Evolutionary conservation across 2,113 vertebrate genomes (phyloP).

Genomic region (Falco punctatus): DNA sequence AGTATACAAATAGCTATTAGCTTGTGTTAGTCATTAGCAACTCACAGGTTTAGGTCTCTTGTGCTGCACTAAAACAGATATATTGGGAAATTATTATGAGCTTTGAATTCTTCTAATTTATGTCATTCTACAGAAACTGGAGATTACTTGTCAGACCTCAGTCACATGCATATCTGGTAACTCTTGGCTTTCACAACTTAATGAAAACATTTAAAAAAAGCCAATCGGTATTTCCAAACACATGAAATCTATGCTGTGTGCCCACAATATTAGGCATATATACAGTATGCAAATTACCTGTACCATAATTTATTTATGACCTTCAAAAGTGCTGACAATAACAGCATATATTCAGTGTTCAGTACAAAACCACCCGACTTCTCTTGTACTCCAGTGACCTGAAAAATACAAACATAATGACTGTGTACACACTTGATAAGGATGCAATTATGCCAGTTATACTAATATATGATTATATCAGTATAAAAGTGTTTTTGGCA

Average conservation of each 20-base stretch:
- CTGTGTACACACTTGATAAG: conserved; percentile 24
- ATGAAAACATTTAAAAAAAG: not conserved
- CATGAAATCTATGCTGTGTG: not conserved
- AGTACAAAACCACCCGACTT: not conserved
- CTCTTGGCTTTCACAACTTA: not conserved
- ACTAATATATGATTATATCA: not conserved
- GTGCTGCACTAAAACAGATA: not conserved
- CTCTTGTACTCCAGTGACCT: not conserved
- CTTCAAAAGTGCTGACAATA: conserved; percentile 5
- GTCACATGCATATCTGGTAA: not conserved
- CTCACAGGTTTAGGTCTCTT: not conserved
- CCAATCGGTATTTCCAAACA: not conserved
- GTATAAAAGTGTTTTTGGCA: not conserved
- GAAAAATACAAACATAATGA: not conserved
- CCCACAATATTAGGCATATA: not conserved
- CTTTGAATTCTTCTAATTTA: not conserved
- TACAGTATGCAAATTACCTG: not conserved
- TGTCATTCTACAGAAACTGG: not conserved
- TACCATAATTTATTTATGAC: not conserved
- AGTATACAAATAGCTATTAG: conserved; percentile 1
- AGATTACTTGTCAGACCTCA: not conserved
- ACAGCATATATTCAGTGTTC: not conserved
- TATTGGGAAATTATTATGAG: not conserved
- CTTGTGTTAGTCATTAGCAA: conserved; percentile 24
- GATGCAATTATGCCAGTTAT: not conserved